Evolutionary conservation across 1,140 invertebrate species (phyloP), one percentile per base, ranked within the genome.

Genomic region (Ceratosolen solmsi): DNA sequence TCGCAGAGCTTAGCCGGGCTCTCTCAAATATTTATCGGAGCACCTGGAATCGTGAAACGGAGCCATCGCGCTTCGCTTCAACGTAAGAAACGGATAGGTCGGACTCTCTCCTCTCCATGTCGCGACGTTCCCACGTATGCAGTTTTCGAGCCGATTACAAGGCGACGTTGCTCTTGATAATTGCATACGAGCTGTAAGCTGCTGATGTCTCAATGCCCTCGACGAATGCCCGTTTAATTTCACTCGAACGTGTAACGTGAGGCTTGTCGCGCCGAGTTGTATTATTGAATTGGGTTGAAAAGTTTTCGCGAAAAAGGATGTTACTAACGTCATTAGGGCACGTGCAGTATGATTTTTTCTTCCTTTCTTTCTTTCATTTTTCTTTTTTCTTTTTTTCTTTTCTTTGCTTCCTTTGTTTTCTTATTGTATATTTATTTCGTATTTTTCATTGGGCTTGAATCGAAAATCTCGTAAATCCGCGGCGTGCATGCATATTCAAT

Each of bases 21-120:
- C n/a, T 15, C 79, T 77, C 81, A 84, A 86, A 84, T 85, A 87
- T 87, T 86, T 83, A 84, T 78, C 82, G 84, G 83, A 84, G 85
- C 86, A 86, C 84, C 82, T 79, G 83, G 86, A 87, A 87, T 86
- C 81, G 68, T 74, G 41, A 49, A 46, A 63, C 27, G 20, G 33
- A 54, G 49, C 71, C n/a, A 8, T 7, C 68, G 25, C 38, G 80
- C 49, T 58, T 71, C 41, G 41, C 0, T 33, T 27, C 60, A 20
- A 17, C 46, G 20, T 11, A 60, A 70, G 74, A 82, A 85, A 76
- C 73, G 73, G 65, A 7, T 72, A 51, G 15, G 41, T 2, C 15
- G 5, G 36, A 7, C 20, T 58, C n/a, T 58, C n/a, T 58, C 17
- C 17, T 46, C 54, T 25, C 54, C 54, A 33, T 30, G 36, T 20